A percentile compares a stretch with the other conserved stretches of the same genome.
Conservation (phyloP, 2,797 vertebrate species). For the Semotilus atromaculatus region DNA sequence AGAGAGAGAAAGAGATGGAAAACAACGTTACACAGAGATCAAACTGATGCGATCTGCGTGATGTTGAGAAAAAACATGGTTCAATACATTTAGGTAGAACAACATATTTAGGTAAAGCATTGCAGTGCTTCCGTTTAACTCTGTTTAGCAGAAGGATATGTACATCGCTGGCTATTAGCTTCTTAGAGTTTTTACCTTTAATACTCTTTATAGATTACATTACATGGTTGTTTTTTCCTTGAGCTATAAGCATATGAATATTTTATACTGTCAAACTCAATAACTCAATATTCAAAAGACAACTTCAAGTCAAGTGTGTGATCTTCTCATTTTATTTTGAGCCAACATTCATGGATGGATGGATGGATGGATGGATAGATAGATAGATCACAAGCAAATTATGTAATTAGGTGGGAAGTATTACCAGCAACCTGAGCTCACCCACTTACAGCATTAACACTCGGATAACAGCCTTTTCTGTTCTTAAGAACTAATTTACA, state of each 20-base stretch:
- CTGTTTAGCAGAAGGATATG: neutral
- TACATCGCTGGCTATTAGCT: neutral
- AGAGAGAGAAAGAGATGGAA: neutral
- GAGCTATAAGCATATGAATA: neutral
- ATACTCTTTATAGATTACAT: neutral
- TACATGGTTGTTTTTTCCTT: neutral
- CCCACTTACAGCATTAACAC: constrained; percentile 11
- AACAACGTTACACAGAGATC: constrained; percentile 20
- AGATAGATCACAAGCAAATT: neutral
- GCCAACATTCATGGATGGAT: neutral
- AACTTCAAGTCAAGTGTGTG: neutral
- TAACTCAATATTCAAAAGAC: neutral
- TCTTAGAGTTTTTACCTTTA: neutral
- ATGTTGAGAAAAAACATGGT: constrained; percentile 23
- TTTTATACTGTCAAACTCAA: neutral
- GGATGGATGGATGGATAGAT: neutral
- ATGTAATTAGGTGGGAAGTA: neutral
- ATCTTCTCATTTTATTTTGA: neutral
- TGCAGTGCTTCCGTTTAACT: constrained; percentile 2
- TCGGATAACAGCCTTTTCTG: constrained; percentile 20
- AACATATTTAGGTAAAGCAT: constrained; percentile 1
- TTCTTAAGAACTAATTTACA: constrained; percentile 37
- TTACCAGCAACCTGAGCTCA: constrained; percentile 12
- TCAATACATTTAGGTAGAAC: neutral
- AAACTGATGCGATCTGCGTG: constrained; percentile 37